A percentile compares a stretch with the other conserved stretches of the same genome.
Evolutionary conservation across 2,113 vertebrate genomes (phyloP).

Genomic region (Mormyrus iriodes): DNA sequence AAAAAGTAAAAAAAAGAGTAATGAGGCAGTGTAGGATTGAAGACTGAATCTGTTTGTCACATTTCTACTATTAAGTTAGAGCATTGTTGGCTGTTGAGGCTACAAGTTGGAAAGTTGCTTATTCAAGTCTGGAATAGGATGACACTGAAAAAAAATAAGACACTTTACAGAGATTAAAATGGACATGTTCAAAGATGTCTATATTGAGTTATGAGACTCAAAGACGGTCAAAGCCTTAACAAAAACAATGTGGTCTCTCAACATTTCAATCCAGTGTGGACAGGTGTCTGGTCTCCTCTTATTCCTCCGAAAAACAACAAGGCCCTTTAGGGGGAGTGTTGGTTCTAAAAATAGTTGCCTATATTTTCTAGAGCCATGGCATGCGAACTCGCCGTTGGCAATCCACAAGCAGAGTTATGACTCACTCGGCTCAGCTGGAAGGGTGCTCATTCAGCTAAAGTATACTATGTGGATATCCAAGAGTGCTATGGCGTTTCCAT

Average conservation of each 20-base stretch:
- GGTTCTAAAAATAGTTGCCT: background rate
- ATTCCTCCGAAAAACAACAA: background rate
- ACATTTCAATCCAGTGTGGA: background rate
- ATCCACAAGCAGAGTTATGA: background rate
- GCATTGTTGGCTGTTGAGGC: background rate
- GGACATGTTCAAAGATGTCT: background rate
- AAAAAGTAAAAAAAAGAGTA: background rate
- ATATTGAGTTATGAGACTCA: background rate
- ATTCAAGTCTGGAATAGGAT: background rate
- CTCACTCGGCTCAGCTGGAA: slow-evolving; percentile 88
- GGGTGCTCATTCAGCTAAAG: slow-evolving; percentile 91
- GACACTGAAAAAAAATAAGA: background rate
- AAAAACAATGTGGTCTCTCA: slow-evolving; percentile 3
- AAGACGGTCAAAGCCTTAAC: background rate
- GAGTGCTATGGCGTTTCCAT: slow-evolving; percentile 85
- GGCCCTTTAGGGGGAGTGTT: background rate
- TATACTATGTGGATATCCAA: slow-evolving; percentile 85
- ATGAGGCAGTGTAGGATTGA: background rate
- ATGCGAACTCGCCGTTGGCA: background rate
- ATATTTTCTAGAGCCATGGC: background rate
- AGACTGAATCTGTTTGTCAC: background rate
- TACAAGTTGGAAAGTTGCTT: background rate
- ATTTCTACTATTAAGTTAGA: background rate
- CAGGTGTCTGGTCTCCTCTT: background rate
- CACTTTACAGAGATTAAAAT: background rate